These are phyloP conservation scores for Euphonia xanthogaster DNA, from an alignment of 2,797 vertebrate genomes.

Conservation along the genomic window DNA sequence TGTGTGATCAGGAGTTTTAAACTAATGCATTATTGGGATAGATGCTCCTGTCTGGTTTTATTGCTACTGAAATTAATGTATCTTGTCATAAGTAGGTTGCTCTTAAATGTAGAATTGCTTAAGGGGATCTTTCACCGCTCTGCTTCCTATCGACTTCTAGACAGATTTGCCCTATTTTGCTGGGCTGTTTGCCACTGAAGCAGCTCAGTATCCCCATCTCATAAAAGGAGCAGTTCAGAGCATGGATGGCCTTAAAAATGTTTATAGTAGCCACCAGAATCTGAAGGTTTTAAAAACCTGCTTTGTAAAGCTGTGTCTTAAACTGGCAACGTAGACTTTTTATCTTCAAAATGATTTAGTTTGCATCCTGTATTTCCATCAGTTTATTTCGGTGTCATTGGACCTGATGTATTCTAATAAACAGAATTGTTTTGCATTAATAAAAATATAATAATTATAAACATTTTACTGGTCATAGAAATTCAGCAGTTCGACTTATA, in stretches of 20 bases:
- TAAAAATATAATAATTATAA: not conserved
- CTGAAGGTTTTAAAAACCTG: not conserved
- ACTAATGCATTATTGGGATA: constrained; percentile 27
- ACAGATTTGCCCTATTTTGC: constrained; percentile 75
- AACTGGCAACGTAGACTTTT: not conserved
- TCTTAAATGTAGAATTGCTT: constrained; percentile 80
- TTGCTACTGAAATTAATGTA: constrained; percentile 83
- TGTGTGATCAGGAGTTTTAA: constrained; percentile 35
- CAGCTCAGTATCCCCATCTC: constrained; percentile 67
- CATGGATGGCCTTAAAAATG: constrained; percentile 33
- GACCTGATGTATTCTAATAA: not conserved
- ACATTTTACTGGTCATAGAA: not conserved
- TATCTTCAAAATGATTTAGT: not conserved
- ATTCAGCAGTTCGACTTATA: not conserved
- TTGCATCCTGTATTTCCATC: not conserved
- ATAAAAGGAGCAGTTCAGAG: constrained; percentile 63
- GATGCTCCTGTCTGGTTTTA: constrained; percentile 66
- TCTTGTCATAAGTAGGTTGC: constrained; percentile 92
- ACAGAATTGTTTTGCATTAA: not conserved
- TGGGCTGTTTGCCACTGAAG: constrained; percentile 68
- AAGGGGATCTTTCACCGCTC: constrained; percentile 77
- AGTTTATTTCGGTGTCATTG: not conserved
- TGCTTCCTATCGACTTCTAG: constrained; percentile 77
- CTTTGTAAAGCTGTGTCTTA: not conserved
- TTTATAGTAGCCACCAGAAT: not conserved